Base-by-base conservation (phyloP, 2,113 vertebrate species). In the Pteruthius melanotis region DNA sequence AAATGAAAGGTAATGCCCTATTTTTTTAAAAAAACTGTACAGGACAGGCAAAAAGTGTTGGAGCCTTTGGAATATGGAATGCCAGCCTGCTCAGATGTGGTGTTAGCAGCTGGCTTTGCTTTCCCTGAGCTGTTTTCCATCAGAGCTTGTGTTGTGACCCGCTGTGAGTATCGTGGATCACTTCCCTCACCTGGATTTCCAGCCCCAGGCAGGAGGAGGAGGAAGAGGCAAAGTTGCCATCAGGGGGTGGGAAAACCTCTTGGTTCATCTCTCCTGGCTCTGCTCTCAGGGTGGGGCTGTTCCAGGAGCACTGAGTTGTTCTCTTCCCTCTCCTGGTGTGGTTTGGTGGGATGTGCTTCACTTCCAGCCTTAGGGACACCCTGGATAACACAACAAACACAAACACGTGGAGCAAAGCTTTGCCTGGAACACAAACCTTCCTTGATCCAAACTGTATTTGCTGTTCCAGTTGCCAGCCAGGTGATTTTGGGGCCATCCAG, bases 11-110 rank as follows among this genome's bases (percentile, higher is more conserved):
- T 97, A 96, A 97, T 7, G 4, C 95, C 91, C 89, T 91, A 79
- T 97, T 98, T 98, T 96, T 93, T 91, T 92, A 10, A 97, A 93
- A 93, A 92, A 96, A 85, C 85, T 96, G 70, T 97, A 83, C 81
- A 97, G 85, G 89, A 89, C 89, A 86, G 94, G 87, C 88, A 91
- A 26, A 59, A 94, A 85, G 74, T 85, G 83, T 76, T 45, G 76
- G 78, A 91, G 79, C 69, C 65, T 45, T 93, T 66, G 76, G 83
- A 27, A 8, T 81, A 16, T 75, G 91, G 86, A 66, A 9, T 10
- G 9, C 0, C 65, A 52, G 10, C 59, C 68, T 86, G 83, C 69
- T 24, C 39, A 52, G 16, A 59, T 63, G 80, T 93, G 80, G 23
- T 91, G 83, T 50, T 60, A 1, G 33, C 20, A 72, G 59, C 80